Percentiles rank a stretch among this genome's conserved stretches.
Conservation (phyloP, 35 echinoderm and acorn worm genomes). For the Heliocidaris tuberculata region DNA sequence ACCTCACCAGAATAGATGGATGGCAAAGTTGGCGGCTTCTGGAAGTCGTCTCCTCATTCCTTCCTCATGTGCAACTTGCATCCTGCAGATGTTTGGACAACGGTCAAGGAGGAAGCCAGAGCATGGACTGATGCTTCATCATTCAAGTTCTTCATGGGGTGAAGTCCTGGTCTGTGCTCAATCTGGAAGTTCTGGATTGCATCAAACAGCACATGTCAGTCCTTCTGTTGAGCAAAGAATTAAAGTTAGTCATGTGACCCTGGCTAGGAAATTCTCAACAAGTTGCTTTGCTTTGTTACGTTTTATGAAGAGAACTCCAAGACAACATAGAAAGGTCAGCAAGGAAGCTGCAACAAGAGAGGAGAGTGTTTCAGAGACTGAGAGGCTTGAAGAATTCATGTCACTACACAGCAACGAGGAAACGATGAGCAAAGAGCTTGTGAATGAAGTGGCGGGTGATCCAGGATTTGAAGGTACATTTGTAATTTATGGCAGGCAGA, state of each 20-base stretch:
- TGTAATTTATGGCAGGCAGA: not conserved
- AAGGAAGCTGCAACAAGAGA: not conserved
- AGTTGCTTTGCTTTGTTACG: not conserved
- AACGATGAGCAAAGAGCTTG: not conserved
- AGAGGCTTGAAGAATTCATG: not conserved
- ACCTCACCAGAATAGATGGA: not conserved
- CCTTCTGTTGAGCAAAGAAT: not conserved
- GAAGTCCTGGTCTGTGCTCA: not conserved
- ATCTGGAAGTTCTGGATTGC: not conserved
- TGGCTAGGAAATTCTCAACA: not conserved
- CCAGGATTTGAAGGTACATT: not conserved
- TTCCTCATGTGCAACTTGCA: not conserved
- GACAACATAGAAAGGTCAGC: not conserved
- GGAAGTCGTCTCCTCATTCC: not conserved
- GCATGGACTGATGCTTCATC: not conserved
- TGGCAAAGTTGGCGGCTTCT: not conserved
- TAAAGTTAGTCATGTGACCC: too few relatives aligned
- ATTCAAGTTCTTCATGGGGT: not conserved
- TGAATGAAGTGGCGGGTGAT: not conserved
- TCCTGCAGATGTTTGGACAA: not conserved
- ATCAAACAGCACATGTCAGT: not conserved
- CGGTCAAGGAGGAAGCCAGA: not conserved
- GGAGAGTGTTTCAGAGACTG: not conserved
- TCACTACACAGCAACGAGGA: not conserved
- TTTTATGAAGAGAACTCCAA: not conserved